Percentiles rank a stretch among this genome's conserved stretches.
Conservation (phyloP, 1,140 invertebrate species). For the Ceratina australensis region DNA sequence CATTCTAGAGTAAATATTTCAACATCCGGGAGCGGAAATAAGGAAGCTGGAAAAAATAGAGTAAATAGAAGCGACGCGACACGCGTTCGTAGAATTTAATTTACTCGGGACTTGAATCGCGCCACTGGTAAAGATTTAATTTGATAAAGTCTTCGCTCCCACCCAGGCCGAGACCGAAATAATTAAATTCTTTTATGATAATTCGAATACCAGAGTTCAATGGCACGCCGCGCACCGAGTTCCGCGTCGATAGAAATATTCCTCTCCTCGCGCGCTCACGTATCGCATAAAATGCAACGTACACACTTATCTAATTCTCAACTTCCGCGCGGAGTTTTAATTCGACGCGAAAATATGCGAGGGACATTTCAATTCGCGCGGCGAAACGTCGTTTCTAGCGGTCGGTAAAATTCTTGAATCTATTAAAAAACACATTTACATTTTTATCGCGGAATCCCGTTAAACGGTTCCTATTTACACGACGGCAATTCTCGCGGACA, state of each 20-base stretch:
- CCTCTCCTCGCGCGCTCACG: too few relatives aligned
- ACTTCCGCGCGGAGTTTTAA: background rate
- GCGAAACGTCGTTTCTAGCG: background rate
- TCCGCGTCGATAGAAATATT: background rate
- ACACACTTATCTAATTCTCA: background rate
- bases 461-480: too few relatives aligned
- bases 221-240: background rate
- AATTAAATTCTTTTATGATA: conserved; percentile 23
- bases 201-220: background rate
- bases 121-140: conserved; percentile 22
- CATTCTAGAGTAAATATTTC: conserved; percentile 30
- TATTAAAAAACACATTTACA: too few relatives aligned
- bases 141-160: conserved; percentile 1
- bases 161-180: background rate
- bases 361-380: background rate
- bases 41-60: background rate
- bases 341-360: background rate
- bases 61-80: conserved; percentile 3
- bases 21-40: background rate
- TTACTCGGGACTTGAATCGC: conserved; percentile 26
- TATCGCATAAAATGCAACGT: background rate
- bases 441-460: too few relatives aligned
- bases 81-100: conserved; percentile 34
- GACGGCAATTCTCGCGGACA: too few relatives aligned
- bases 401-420: background rate